Evolutionary conservation across 1,140 invertebrate species (phyloP).

Genomic region (Littorina saxatilis): DNA sequence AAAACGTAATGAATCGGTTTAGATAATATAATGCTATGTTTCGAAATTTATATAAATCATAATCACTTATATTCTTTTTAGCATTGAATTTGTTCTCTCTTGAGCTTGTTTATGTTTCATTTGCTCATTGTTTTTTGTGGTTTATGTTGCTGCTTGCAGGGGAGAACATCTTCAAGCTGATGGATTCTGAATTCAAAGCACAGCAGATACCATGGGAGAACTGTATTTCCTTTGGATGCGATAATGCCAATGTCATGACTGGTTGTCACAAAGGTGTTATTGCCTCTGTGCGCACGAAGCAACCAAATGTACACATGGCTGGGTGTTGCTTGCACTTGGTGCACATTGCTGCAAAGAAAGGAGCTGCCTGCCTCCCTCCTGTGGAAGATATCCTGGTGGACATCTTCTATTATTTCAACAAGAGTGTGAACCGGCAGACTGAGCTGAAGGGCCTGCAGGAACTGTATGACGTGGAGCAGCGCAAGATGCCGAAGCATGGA

Average conservation of each 20-base stretch:
- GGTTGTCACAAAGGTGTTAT: neutral
- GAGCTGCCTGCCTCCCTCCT: neutral
- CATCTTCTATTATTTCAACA: neutral
- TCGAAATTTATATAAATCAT: no score
- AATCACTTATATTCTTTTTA: no score
- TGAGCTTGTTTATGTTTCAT: no score
- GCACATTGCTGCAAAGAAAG: neutral
- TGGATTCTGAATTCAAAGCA: neutral
- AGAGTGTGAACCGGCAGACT: constrained; percentile 38
- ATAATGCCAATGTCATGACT: constrained; percentile 11
- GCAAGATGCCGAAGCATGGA: constrained; percentile 50
- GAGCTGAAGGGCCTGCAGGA: constrained; percentile 35
- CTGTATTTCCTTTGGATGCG: neutral
- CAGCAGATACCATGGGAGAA: neutral
- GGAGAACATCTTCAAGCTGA: neutral
- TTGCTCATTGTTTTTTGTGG: no score
- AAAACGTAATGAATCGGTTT: no score
- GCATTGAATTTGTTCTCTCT: no score
- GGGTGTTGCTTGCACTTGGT: neutral
- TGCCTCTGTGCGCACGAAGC: neutral
- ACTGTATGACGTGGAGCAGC: constrained; percentile 47
- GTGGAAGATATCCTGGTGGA: neutral
- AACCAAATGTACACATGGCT: neutral
- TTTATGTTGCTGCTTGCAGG: no score
- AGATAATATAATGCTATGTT: no score